These are phyloP conservation scores for Drosophila grimshawi DNA, from an alignment of 1,140 invertebrate genomes.

Conservation along the genomic window DNA sequence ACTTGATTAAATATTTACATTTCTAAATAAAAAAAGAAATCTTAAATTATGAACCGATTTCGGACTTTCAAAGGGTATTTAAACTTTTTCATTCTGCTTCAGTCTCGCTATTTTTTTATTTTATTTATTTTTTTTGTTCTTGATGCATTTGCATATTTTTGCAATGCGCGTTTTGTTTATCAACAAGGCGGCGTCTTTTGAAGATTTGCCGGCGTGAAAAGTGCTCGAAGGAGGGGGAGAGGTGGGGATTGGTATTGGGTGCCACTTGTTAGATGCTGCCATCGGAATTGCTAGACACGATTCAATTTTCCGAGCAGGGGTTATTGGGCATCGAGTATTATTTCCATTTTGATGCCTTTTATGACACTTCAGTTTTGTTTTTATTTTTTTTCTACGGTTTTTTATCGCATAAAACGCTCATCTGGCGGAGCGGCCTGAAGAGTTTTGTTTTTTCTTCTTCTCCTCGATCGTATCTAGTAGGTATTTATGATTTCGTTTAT, in stretches of 20 bases:
- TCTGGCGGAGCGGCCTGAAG: slow-evolving; percentile 29
- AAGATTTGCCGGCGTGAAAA: slow-evolving; percentile 55
- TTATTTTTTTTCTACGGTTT: slow-evolving; percentile 31
- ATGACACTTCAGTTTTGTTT: slow-evolving; percentile 74
- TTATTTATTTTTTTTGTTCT: not conserved
- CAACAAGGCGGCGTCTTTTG: slow-evolving; percentile 61
- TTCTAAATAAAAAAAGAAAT: no score
- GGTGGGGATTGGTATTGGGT: not conserved
- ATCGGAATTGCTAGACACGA: slow-evolving; percentile 73
- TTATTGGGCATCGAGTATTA: slow-evolving; percentile 45
- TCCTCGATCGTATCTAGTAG: slow-evolving; percentile 49
- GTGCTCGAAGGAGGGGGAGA: not conserved
- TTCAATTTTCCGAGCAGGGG: slow-evolving; percentile 58
- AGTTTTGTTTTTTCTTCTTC: not conserved
- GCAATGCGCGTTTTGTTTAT: slow-evolving; percentile 60
- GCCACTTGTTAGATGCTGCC: slow-evolving; percentile 59
- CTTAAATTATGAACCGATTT: no score
- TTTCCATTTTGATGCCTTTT: slow-evolving; percentile 81
- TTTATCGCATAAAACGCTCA: slow-evolving; percentile 60
- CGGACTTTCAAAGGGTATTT: not conserved
- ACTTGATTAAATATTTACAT: no score
- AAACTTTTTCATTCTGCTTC: not conserved
- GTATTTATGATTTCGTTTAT: slow-evolving; percentile 82
- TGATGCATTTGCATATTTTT: slow-evolving; percentile 55
- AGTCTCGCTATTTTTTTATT: not conserved